Evolutionary conservation across 1,140 invertebrate species (phyloP), one percentile per base, ranked within the genome.

Genomic region (Lamellibrachia luymesi): DNA sequence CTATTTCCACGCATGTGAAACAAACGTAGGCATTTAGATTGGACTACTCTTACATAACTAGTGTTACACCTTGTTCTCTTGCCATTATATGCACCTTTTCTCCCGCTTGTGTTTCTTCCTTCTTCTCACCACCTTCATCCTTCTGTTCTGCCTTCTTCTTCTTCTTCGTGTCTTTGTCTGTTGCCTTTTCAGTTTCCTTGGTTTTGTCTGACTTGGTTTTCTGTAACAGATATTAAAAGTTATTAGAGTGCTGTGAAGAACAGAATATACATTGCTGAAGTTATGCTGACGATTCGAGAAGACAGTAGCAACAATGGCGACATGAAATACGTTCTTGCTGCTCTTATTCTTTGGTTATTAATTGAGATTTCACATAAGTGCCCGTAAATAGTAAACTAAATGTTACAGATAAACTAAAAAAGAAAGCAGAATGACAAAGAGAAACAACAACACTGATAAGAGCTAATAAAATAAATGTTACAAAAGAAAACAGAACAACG

Each of bases 51-150:
- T 80, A 80, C 13, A 22, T 80, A 80, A 80, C 13, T 38, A 38
- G 38, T 38, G 38, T 38, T 38, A 38, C 38, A 38, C 38, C 38
- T 38, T 38, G 17, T 80, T 80, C 13, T 80, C 13, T 80, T 80
- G 64, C 25, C 25, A 80, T 80, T 22, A 80, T 80, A 4, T 2
- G 25, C 64, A 80, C 64, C 64, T 80, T 80, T 80, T 80, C 64
- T 10, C 17, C 64, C 5, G 13, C 64, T 22, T 80, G 13, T 22
- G 13, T 93, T 89, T 95, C 94, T 52, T 94, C 94, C 91, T 94
- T 51, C 38, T 94, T 90, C 6, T 93, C 93, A 13, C 91, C 93
- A 8, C 93, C 90, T 27, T 94, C 94, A 4, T 94, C 94, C 90
- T 94, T 94, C 90, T 95, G 93, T 89, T 93, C 64, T 80, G 13